Evolutionary conservation across 2,888 invertebrate species (phyloP).

Genomic region (Spatulosminthurus flaviceps): DNA sequence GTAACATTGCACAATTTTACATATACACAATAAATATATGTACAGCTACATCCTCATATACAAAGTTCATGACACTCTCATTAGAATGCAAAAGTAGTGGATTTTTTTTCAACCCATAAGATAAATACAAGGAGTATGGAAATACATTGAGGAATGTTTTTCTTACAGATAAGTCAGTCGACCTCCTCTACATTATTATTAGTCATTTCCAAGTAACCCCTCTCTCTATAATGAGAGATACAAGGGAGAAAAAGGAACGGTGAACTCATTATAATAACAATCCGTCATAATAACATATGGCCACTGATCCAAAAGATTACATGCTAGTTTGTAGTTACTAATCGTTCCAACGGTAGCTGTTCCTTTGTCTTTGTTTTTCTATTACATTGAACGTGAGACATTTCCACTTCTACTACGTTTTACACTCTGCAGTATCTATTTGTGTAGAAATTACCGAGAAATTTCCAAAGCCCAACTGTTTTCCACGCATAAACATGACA

Average conservation of each 20-base stretch:
- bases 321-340: slow-evolving; percentile 34
- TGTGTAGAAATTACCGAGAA: background rate
- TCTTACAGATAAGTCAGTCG: too few species aligned
- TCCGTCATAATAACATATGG: slow-evolving; percentile 47
- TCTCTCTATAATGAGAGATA: background rate
- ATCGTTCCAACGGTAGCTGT: slow-evolving; percentile 40
- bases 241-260: slow-evolving; percentile 5
- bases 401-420: background rate
- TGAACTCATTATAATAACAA: slow-evolving; percentile 18
- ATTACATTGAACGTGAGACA: slow-evolving; percentile 6
- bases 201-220: background rate
- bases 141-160: too few species aligned
- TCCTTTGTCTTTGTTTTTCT: slow-evolving; percentile 42
- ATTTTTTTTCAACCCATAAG: too few species aligned
- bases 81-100: background rate
- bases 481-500: background rate
- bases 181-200: slow-evolving; percentile 4
- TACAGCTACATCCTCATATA: background rate
- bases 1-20: slow-evolving; percentile 1
- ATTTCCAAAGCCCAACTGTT: background rate
- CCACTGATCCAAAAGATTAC: slow-evolving; percentile 51
- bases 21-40: background rate
- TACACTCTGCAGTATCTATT: too few species aligned
- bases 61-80: slow-evolving; percentile 12
- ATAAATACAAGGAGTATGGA: background rate